Evolutionary conservation across 2,113 vertebrate species (phyloP).

Genomic region (Chaetorhynchus papuensis): DNA sequence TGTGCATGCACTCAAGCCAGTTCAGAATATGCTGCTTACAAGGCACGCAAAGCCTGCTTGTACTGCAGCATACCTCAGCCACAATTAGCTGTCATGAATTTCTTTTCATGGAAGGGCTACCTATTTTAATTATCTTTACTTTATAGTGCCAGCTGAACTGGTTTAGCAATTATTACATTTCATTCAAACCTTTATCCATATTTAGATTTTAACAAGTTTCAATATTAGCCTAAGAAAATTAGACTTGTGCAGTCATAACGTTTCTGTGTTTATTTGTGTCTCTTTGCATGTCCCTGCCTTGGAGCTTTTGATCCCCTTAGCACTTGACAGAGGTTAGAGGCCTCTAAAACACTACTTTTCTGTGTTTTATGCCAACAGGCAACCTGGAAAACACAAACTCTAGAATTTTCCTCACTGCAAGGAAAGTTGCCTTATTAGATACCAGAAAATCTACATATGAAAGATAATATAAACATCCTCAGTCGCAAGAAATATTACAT

Average conservation of each 20-base stretch:
- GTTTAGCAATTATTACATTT: not conserved
- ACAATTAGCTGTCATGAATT: not conserved
- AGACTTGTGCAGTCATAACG: not conserved
- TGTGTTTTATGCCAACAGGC: not conserved
- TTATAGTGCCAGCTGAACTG: not conserved
- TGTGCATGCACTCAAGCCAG: not conserved
- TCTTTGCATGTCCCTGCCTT: not conserved
- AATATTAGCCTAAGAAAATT: not conserved
- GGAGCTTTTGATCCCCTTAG: not conserved
- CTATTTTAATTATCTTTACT: not conserved
- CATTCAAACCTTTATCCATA: not conserved
- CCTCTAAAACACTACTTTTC: not conserved
- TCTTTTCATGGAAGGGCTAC: not conserved
- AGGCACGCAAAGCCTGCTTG: not conserved
- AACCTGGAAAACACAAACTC: not conserved
- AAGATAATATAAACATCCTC: not conserved
- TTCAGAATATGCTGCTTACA: not conserved
- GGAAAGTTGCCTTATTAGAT: not conserved
- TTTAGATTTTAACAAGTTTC: not conserved
- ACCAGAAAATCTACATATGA: not conserved
- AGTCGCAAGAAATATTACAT: not conserved
- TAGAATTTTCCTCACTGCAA: not conserved
- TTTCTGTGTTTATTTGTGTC: not conserved
- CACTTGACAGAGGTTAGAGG: not conserved
- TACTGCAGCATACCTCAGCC: not conserved